Conservation (phyloP, 2,797 vertebrate genomes). For the Aulostomus chinensis region DNA sequence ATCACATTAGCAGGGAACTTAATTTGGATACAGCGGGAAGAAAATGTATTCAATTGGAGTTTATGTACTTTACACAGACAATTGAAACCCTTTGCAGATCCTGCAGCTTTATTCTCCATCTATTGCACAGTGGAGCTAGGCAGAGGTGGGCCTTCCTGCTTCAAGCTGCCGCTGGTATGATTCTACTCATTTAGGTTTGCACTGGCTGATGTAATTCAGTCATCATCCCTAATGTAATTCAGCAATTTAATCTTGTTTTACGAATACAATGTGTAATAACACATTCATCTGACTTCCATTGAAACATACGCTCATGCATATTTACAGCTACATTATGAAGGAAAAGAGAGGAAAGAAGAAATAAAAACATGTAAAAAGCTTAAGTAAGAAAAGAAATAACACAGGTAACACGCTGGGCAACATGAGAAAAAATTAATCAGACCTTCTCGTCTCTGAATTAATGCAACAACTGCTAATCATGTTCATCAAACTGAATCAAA, state of each 20-base stretch:
- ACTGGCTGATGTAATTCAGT: slow-evolving; percentile 37
- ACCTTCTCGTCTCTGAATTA: too few species aligned
- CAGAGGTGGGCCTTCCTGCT: slow-evolving; percentile 31
- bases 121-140: slow-evolving; percentile 16
- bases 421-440: too few species aligned
- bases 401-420: too few species aligned
- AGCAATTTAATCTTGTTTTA: too few species aligned
- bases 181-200: slow-evolving; percentile 43
- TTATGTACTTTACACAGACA: slow-evolving; percentile 30
- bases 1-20: slow-evolving; percentile 1
- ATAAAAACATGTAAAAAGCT: too few species aligned
- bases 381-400: too few species aligned
- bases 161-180: slow-evolving; percentile 27
- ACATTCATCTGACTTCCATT: not conserved
- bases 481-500: too few species aligned
- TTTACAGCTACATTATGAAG: not conserved
- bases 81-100: slow-evolving; percentile 38
- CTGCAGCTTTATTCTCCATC: slow-evolving; percentile 33
- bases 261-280: too few species aligned
- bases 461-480: too few species aligned
- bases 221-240: too few species aligned
- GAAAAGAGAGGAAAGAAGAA: not conserved
- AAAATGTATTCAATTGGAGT: slow-evolving; percentile 29
- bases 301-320: not conserved
- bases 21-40: slow-evolving; percentile 12